phyloP scores from a whole-genome alignment of 2,797 vertebrate genomes.

The Dendrocincla fuliginosa region DNA sequence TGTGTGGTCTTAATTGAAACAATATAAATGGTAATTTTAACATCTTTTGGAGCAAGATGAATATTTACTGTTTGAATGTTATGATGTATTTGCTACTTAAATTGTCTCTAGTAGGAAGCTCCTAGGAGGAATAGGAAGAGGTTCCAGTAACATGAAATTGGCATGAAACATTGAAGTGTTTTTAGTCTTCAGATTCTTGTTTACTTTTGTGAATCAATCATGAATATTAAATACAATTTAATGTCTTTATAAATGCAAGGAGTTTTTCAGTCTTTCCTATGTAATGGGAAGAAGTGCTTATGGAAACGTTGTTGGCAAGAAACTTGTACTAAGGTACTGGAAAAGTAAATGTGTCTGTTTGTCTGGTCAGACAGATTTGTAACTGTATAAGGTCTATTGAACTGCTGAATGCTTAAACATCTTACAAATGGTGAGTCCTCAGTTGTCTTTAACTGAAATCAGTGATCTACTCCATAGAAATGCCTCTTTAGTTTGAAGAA shows the following conservation, averaged over 20 bases:
- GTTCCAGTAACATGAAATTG: background rate
- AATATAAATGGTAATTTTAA: background rate
- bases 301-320: background rate
- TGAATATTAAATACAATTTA: background rate
- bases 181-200: background rate
- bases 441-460: background rate
- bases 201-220: background rate
- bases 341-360: background rate
- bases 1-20: background rate
- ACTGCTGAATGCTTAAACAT: background rate
- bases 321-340: background rate
- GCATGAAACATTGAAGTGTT: background rate
- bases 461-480: background rate
- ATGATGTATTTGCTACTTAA: background rate
- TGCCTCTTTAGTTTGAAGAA: background rate
- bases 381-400: background rate
- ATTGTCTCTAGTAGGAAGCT: background rate
- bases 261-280: background rate
- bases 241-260: background rate
- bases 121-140: background rate
- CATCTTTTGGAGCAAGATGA: background rate
- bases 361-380: background rate
- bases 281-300: background rate
- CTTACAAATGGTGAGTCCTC: background rate
- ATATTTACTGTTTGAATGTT: background rate